Evolutionary conservation across 2,797 vertebrate species (phyloP).

Genomic region (Salmo trutta): DNA sequence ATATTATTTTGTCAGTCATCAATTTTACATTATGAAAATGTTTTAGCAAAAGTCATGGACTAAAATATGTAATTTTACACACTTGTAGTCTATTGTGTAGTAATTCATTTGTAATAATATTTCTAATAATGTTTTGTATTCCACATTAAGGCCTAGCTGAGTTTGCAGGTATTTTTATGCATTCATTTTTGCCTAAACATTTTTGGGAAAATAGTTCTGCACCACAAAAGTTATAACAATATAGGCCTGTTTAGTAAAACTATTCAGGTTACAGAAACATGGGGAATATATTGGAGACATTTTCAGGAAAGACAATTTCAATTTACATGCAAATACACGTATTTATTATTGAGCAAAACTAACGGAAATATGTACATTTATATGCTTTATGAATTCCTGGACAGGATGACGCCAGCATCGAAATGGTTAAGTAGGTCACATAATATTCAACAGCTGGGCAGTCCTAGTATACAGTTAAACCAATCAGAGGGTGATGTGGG

Average conservation of each 20-base stretch:
- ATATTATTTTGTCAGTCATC: not conserved
- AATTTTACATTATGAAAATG: not conserved
- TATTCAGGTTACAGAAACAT: not conserved
- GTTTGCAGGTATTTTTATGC: not conserved
- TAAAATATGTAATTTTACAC: not conserved
- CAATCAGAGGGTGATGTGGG: constrained; percentile 19
- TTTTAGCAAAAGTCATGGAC: not conserved
- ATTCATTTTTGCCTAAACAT: not conserved
- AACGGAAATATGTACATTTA: not conserved
- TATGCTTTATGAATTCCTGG: not conserved
- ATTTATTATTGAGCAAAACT: not conserved
- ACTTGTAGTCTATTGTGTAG: not conserved
- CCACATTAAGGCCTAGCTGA: not conserved
- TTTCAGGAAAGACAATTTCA: not conserved
- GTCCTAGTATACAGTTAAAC: not conserved
- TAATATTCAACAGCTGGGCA: constrained; percentile 9
- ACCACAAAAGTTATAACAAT: not conserved
- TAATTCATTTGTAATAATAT: not conserved
- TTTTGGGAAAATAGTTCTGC: not conserved
- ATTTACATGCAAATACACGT: not conserved
- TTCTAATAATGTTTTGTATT: not conserved
- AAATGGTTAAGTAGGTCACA: constrained; percentile 11
- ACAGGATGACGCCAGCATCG: not conserved
- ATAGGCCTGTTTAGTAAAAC: not conserved
- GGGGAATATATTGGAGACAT: not conserved